These are phyloP conservation scores for Drosophila mettleri DNA, from an alignment of 2,888 invertebrate species.

Conservation along the genomic window DNA sequence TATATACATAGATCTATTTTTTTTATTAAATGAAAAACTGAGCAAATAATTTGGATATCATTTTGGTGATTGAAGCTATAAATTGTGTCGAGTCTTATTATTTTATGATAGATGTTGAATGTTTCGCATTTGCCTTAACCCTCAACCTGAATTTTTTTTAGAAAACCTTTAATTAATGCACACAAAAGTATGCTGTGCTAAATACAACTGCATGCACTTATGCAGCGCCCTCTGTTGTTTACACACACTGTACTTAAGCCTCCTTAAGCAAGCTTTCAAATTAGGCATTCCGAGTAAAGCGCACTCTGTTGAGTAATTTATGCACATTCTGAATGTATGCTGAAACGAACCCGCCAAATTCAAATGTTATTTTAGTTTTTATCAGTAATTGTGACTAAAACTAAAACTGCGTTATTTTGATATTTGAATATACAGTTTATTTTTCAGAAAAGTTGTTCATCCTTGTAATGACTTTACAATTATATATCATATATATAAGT, in stretches of 20 bases:
- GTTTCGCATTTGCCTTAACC: too few relatives aligned
- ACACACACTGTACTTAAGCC: neutral
- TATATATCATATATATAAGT: conserved; percentile 61
- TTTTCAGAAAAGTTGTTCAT: conserved; percentile 78
- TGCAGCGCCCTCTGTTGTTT: neutral
- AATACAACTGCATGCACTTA: neutral
- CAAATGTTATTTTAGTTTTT: neutral
- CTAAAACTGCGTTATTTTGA: conserved; percentile 32
- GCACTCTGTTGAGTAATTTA: neutral
- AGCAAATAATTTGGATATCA: conserved; percentile 27
- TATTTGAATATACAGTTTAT: conserved; percentile 81
- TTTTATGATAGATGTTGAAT: too few relatives aligned
- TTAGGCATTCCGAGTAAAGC: neutral
- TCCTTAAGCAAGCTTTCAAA: neutral
- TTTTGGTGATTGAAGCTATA: neutral
- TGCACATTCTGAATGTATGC: too few relatives aligned
- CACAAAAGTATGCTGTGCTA: neutral
- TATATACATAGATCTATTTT: conserved; percentile 63
- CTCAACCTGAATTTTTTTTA: neutral
- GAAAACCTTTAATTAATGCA: neutral
- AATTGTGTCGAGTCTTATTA: too few relatives aligned
- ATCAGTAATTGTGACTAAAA: too few relatives aligned
- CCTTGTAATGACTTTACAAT: conserved; percentile 68
- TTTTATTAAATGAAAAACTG: conserved; percentile 65
- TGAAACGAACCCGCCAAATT: neutral